phyloP scores from a whole-genome alignment of 2,113 vertebrate species.

The Carlito syrichta region DNA sequence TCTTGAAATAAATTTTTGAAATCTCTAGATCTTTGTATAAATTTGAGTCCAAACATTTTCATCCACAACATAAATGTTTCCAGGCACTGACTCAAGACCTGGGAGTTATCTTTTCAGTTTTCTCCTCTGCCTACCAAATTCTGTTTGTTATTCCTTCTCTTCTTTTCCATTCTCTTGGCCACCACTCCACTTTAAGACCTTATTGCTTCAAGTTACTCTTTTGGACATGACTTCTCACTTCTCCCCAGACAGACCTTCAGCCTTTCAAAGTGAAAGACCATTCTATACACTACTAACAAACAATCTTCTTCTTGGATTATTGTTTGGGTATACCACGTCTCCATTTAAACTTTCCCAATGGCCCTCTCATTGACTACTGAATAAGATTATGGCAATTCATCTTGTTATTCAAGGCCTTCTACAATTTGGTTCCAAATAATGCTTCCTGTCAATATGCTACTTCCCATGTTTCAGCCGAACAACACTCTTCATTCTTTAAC shows the following conservation, averaged over 20 bases:
- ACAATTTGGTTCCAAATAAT: not conserved
- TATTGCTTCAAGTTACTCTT: not conserved
- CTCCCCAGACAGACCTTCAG: not conserved
- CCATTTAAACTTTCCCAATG: not conserved
- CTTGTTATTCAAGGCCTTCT: not conserved
- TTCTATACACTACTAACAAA: not conserved
- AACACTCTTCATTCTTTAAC: not conserved
- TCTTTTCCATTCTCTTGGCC: constrained; percentile 5
- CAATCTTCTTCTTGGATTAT: not conserved
- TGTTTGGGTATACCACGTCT: not conserved
- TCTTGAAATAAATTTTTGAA: constrained; percentile 49
- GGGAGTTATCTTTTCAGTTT: constrained; percentile 51
- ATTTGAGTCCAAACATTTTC: constrained; percentile 63
- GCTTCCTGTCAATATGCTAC: not conserved
- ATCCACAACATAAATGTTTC: constrained; percentile 63
- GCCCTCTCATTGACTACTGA: not conserved
- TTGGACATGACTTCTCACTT: not conserved
- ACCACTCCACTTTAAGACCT: not conserved
- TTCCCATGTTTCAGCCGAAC: not conserved
- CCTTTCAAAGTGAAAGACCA: not conserved
- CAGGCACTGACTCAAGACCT: constrained; percentile 39
- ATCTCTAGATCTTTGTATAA: constrained; percentile 66
- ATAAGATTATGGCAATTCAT: not conserved
- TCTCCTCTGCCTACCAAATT: not conserved
- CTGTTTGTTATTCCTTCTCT: constrained; percentile 47